Conservation (phyloP, 2,113 vertebrate species). For the Nanorana parkeri region DNA sequence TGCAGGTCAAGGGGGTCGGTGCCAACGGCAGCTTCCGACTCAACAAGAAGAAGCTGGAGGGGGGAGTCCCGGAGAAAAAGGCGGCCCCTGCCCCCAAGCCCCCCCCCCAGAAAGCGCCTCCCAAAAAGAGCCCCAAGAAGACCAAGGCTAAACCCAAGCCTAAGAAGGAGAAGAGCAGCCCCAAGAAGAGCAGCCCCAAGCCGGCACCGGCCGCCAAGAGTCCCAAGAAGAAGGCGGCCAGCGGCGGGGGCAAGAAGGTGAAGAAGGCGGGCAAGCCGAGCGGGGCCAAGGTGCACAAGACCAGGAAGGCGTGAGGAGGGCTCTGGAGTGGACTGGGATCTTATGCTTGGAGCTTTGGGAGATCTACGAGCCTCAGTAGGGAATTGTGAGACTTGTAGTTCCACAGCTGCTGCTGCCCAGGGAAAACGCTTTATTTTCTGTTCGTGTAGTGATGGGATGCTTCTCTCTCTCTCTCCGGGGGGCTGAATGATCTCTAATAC, state of each 20-base stretch:
- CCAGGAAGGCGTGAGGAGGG: conserved; percentile 72
- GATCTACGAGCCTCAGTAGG: no score
- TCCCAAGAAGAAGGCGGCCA: conserved; percentile 70
- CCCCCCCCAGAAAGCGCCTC: conserved; percentile 16
- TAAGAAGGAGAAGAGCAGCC: conserved; percentile 60
- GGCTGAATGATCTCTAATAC: not conserved
- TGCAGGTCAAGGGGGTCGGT: conserved; percentile 86
- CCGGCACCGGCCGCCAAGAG: conserved; percentile 53
- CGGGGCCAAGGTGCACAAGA: conserved; percentile 77
- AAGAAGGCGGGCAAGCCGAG: conserved; percentile 79
- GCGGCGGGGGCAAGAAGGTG: conserved; percentile 74
- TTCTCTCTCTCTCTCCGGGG: not conserved
- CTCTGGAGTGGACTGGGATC: not conserved
- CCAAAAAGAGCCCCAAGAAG: conserved; percentile 61
- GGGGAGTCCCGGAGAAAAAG: not conserved
- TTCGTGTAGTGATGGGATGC: not conserved
- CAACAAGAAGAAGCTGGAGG: conserved; percentile 82
- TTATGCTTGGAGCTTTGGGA: not conserved
- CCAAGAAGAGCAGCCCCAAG: conserved; percentile 70
- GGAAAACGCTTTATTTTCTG: not conserved
- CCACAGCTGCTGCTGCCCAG: not conserved
- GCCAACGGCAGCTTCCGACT: conserved; percentile 89
- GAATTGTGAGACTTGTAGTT: no score
- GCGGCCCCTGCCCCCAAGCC: conserved; percentile 58
- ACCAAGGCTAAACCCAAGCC: conserved; percentile 59